Evolutionary conservation across 1,140 invertebrate genomes (phyloP).

Genomic region (Melanaphis sacchari): DNA sequence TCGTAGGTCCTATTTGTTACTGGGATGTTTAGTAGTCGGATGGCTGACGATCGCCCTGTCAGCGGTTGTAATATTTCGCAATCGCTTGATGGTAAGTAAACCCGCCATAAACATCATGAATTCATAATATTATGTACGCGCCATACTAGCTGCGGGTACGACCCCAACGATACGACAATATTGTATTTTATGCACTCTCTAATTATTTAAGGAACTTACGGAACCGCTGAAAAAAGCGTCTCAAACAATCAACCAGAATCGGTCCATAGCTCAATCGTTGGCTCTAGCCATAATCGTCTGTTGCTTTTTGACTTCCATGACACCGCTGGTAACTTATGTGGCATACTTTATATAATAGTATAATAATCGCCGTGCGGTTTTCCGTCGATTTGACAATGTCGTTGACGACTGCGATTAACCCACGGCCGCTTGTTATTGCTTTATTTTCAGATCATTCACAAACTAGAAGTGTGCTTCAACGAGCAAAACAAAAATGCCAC

Average conservation of each 20-base stretch:
- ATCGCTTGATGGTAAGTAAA: slow-evolving; percentile 24
- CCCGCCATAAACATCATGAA: neutral
- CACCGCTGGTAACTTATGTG: neutral
- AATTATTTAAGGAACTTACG: slow-evolving; percentile 26
- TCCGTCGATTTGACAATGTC: neutral
- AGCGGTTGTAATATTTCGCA: slow-evolving; percentile 26
- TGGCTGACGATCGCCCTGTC: slow-evolving; percentile 50
- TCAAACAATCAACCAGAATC: slow-evolving; percentile 48
- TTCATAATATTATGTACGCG: neutral
- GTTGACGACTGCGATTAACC: neutral
- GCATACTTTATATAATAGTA: neutral
- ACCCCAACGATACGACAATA: neutral
- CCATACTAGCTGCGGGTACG: neutral
- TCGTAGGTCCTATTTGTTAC: slow-evolving; percentile 48
- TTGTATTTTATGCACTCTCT: neutral
- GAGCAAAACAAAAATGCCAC: slow-evolving; percentile 34
- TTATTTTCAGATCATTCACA: slow-evolving; percentile 37
- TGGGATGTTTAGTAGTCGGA: slow-evolving; percentile 48
- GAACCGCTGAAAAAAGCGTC: slow-evolving; percentile 39
- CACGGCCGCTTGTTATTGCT: neutral
- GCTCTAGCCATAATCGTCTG: slow-evolving; percentile 42
- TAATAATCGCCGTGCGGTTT: neutral
- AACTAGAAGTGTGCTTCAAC: slow-evolving; percentile 46
- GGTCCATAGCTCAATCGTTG: slow-evolving; percentile 41
- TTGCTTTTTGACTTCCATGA: slow-evolving; percentile 53